Conservation (phyloP, 2,797 vertebrate species). For the Oreonectes daqikongensis region DNA sequence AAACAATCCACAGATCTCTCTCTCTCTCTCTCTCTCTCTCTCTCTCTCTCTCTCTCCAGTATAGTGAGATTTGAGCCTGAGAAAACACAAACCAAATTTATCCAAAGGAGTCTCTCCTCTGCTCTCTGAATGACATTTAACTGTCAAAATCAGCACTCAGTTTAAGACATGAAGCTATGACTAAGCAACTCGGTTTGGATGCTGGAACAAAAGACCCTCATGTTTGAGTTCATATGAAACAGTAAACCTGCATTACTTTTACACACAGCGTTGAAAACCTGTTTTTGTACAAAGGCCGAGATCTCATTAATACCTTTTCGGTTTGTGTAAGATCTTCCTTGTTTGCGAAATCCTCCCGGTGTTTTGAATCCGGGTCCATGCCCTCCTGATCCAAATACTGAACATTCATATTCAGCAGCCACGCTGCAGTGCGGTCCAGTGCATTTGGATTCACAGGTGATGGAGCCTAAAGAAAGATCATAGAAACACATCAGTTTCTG, state of each 20-base stretch:
- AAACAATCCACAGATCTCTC: not conserved
- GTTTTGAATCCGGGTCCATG: conserved; percentile 86
- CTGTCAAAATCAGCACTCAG: conserved; percentile 3
- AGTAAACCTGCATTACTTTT: conserved; percentile 1
- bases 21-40: not conserved
- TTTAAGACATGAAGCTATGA: not conserved
- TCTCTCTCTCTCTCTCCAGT: not conserved
- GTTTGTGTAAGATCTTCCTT: conserved; percentile 88
- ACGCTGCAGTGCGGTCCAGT: conserved; percentile 94
- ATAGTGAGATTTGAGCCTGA: conserved; percentile 10
- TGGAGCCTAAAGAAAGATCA: conserved; percentile 81
- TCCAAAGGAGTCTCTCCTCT: not conserved
- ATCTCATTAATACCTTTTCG: conserved; percentile 83
- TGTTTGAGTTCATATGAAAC: no score
- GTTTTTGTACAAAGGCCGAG: no score
- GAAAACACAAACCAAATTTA: conserved; percentile 5
- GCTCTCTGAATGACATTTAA: not conserved
- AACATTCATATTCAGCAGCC: conserved; percentile 98
- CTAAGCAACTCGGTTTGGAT: not conserved
- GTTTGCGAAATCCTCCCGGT: conserved; percentile 86
- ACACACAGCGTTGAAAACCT: no score
- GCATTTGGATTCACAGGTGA: conserved; percentile 93
- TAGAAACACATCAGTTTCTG: conserved; percentile 64
- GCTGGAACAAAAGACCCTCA: no score
- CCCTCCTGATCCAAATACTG: conserved; percentile 93